A percentile compares a stretch with the other conserved stretches of the same genome.
These are phyloP conservation scores for Mimachlamys varia DNA, from an alignment of 2,888 invertebrate genomes.

Conservation along the genomic window DNA sequence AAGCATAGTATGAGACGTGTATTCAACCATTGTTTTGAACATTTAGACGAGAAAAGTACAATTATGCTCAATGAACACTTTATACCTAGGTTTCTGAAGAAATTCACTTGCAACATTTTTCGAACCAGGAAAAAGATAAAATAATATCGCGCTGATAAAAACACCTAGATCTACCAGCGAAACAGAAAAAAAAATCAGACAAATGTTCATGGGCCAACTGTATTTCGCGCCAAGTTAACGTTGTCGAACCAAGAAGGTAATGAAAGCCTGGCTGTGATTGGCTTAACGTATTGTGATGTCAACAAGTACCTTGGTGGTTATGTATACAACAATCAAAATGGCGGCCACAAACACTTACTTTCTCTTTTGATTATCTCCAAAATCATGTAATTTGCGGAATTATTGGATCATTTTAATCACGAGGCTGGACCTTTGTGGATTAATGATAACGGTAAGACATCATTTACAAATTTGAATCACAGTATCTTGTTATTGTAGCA, in stretches of 20 bases:
- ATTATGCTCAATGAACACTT: too few relatives aligned
- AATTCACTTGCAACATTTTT: too few relatives aligned
- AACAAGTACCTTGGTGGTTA: constrained; percentile 14
- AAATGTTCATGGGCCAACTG: too few relatives aligned
- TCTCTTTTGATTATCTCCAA: neutral
- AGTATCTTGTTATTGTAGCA: neutral
- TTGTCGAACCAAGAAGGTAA: neutral
- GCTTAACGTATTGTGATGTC: neutral
- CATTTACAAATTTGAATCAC: neutral
- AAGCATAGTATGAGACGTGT: too few relatives aligned
- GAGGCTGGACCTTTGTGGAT: constrained; percentile 11
- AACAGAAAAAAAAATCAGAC: too few relatives aligned
- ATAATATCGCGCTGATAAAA: too few relatives aligned
- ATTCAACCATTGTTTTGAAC: too few relatives aligned
- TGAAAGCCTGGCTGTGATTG: neutral
- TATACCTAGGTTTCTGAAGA: too few relatives aligned
- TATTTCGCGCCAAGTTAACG: too few relatives aligned
- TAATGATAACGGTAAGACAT: neutral
- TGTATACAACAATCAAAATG: constrained; percentile 40
- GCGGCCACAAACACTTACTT: constrained; percentile 34
- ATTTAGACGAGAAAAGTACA: too few relatives aligned
- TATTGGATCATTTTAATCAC: neutral
- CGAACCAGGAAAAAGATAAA: too few relatives aligned
- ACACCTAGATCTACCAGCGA: too few relatives aligned
- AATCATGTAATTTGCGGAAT: neutral